phyloP scores from a whole-genome alignment of 2,888 invertebrate genomes.

The Agrotis ipsilon region DNA sequence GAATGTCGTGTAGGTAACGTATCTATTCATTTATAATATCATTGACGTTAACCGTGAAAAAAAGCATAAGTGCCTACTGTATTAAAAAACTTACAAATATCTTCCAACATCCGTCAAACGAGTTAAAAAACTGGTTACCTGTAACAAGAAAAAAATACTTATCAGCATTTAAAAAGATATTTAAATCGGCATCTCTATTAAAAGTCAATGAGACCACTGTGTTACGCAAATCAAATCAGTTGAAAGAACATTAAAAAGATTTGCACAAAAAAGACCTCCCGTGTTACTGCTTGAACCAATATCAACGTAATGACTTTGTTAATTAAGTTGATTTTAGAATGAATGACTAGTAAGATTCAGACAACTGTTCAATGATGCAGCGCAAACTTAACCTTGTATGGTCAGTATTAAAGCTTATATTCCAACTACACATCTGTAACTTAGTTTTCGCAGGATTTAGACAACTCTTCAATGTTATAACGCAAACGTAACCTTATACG shows the following conservation, averaged over 20 bases:
- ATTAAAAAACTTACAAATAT: constrained; percentile 33
- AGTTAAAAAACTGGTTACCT: constrained; percentile 53
- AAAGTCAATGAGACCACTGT: constrained; percentile 21
- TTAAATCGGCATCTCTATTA: constrained; percentile 33
- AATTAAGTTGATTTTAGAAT: not conserved
- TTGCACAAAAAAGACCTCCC: constrained; percentile 8
- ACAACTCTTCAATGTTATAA: not conserved
- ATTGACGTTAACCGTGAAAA: too few relatives aligned
- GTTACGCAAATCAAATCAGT: constrained; percentile 37
- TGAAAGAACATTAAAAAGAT: constrained; percentile 25
- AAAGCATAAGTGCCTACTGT: too few relatives aligned
- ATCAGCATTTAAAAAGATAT: constrained; percentile 33
- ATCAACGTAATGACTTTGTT: accelerated
- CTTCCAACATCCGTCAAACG: constrained; percentile 8
- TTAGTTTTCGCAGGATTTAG: not conserved
- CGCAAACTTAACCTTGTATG: not conserved
- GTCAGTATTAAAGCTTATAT: too few relatives aligned
- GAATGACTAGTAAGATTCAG: not conserved
- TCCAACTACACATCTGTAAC: not conserved
- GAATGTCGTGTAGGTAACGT: too few relatives aligned
- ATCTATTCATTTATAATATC: too few relatives aligned
- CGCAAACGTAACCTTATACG: not conserved
- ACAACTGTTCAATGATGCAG: not conserved
- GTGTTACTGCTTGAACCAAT: not conserved
- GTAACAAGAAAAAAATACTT: constrained; percentile 46